Evolutionary conservation across 2,888 invertebrate genomes (phyloP), one percentile per base, ranked within the genome.

Genomic region (Terebella lapidaria): DNA sequence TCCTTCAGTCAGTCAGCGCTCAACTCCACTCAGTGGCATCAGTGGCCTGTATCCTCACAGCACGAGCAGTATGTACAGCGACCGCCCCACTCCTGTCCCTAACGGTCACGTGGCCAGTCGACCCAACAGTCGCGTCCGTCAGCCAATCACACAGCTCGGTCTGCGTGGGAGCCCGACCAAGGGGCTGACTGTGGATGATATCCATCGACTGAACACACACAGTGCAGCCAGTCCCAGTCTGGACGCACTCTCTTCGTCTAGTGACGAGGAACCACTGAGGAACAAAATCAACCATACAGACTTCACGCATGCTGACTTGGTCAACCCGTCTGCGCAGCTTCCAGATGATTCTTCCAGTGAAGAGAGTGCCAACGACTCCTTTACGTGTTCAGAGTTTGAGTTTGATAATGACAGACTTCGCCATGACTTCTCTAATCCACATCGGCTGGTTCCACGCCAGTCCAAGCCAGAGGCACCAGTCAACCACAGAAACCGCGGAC

Each of bases 371-470:
- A 94, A 95, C 81, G 95, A 96, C 78, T 94, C 94, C 71, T 96
- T 96, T 83, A 96, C 95, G 15, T 96, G 95, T 83, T 95, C 95
- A 0, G 95, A 95, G 83, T 94, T 94, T 76, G 96, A 96, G 81
- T 94, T 94, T 78, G 94, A 94, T 74, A 92, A 93, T 76, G 81
- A 81, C 45, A 72, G 72, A 53, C 66, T 67, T 3, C 42, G 63
- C n/a, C 56, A 63, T 47, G 60, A 62, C 24, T 60, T 59, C 86
- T 61, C 2, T 35, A 94, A 29, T 94, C 94, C 28, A 3, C 18
- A 30, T 15, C 20, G 54, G 1, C n/a, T 54, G 22, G 26, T 42
- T 20, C 51, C 10, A 27, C 10, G 29, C 3, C 27, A 53, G 53
- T 4, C 28, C 15, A 5, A 28, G 28, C 15, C 5, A 15, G 28